Evolutionary conservation across 2,888 invertebrate species (phyloP), one percentile per base, ranked within the genome.

Genomic region (Andrena fulva): DNA sequence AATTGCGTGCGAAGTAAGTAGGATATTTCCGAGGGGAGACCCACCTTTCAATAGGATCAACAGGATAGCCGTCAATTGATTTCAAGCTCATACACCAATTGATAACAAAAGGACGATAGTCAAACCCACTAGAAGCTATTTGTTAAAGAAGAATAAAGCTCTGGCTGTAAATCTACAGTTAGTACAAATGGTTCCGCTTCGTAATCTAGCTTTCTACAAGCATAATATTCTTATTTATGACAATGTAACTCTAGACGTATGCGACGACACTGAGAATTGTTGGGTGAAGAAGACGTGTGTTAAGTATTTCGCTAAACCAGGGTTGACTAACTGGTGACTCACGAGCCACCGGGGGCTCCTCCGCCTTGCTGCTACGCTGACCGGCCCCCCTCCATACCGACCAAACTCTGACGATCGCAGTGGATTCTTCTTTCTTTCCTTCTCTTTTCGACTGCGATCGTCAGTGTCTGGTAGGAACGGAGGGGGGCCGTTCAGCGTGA

Each of bases 51-150:
- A 98, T 97, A 77, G 98, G 97, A 93, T 97, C 97, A 85, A 98
- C 97, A 66, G 97, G 96, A 93, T 97, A 97, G 16, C 98, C 98
- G 94, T 99, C 99, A 71, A 99, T 97, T 24, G 97, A 96, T 93
- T 97, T 97, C 42, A 98, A 96, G 91, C 96, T 97, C 95, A 98
- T 96, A 93, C 98, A 98, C 98, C 99, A 99, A 94, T 98, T 99
- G 80, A 98, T 96, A 82, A 98, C 96, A 94, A 98, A 99, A 52
- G 99, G 98, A 77, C 99, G 96, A 94, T 98, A 98, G 94, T 98
- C 98, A 94, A 97, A 98, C 54, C 97, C 97, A 94, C 98, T 98
- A 94, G 85, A 87, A 90, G 88, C 91, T 92, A 92, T 91, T 86
- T 89, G 92, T 94, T 93, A 94, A 94, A 94, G 93, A 92, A 92